Percentiles rank a stretch among this genome's conserved stretches.
phyloP scores from a whole-genome alignment of 2,113 vertebrate species.

The Mastomys natalensis region DNA sequence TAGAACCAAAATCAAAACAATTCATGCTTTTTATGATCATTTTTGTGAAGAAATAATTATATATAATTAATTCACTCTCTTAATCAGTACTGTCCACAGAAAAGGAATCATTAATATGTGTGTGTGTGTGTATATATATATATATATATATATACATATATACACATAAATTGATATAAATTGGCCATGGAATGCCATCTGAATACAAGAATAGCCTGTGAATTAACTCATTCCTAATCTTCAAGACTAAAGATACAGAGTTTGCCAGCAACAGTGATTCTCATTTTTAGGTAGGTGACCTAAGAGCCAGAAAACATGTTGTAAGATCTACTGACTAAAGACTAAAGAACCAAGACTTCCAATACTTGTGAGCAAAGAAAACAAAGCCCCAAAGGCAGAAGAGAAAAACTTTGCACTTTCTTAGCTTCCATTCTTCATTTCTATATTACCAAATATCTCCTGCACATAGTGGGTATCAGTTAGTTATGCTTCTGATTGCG shows the following conservation, averaged over 20 bases:
- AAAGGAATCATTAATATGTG: background rate
- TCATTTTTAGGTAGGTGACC: background rate
- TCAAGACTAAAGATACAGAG: background rate
- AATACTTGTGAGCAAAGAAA: background rate
- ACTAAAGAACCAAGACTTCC: background rate
- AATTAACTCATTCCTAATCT: background rate
- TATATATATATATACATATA: no score
- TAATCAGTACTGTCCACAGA: background rate
- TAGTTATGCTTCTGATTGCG: no score
- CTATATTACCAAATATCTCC: no score
- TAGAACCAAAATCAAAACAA: background rate
- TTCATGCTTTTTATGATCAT: background rate
- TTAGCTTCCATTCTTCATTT: background rate
- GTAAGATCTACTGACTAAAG: background rate
- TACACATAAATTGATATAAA: background rate
- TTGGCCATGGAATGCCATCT: background rate
- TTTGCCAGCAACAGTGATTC: background rate
- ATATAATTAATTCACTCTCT: background rate
- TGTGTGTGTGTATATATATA: background rate
- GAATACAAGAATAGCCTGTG: background rate
- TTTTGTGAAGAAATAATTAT: constrained; percentile 12
- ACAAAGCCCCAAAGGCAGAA: no score
- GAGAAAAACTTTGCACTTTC: background rate
- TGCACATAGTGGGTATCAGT: no score
- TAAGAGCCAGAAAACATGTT: background rate